Evolutionary conservation across 1,140 invertebrate genomes (phyloP).

Genomic region (Solen grandis): DNA sequence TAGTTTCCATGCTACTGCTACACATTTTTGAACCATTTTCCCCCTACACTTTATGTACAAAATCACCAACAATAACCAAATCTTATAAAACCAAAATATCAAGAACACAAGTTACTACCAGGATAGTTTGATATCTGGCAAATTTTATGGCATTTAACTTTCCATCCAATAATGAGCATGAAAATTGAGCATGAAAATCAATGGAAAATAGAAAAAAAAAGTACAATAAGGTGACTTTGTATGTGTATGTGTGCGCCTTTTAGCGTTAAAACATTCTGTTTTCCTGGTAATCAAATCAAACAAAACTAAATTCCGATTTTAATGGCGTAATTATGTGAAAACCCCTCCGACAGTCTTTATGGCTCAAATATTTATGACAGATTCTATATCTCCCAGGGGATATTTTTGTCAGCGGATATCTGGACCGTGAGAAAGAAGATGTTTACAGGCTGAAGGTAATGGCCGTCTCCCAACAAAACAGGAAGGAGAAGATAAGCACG

Average conservation of each 20-base stretch:
- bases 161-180: too few species aligned
- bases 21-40: too few species aligned
- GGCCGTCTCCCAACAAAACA: constrained; percentile 40
- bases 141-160: too few species aligned
- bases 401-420: constrained; percentile 26
- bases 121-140: too few species aligned
- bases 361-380: not conserved
- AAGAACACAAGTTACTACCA: too few species aligned
- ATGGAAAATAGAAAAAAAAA: too few species aligned
- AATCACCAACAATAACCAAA: too few species aligned
- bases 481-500: constrained; percentile 6
- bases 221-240: too few species aligned
- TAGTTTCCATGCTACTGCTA: too few species aligned
- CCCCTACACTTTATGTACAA: too few species aligned
- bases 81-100: too few species aligned
- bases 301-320: not conserved
- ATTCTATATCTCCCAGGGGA: constrained; percentile 25
- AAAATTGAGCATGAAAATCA: too few species aligned
- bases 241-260: not conserved
- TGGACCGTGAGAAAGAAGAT: constrained; percentile 23
- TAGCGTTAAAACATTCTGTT: not conserved
- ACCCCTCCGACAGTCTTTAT: not conserved
- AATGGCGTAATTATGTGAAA: not conserved
- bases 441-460: constrained; percentile 20
- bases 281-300: not conserved